Base-by-base conservation (phyloP, 2,113 vertebrate genomes). In the Porphyrio hochstetteri region DNA sequence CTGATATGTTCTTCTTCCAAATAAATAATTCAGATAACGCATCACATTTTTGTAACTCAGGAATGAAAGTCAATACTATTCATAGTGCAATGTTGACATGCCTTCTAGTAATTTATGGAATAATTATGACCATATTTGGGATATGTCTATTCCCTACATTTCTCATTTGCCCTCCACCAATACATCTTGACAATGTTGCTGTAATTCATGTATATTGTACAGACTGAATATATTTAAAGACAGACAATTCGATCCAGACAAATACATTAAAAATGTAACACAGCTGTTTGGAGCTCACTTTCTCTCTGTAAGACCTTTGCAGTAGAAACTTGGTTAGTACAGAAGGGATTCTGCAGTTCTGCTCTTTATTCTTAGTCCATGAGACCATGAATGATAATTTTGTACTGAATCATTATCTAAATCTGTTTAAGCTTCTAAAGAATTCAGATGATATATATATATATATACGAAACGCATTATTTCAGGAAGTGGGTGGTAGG, bases 61-160 rank as follows among this genome's bases (percentile, higher is more conserved):
- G 85, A 95, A 97, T 94, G 93, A 95, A 97, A 97, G 81, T 92
- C 92, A 88, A 59, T 95, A 93, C 83, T 91, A 79, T 93, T 95
- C 91, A 89, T 87, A 93, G 88, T 86, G 63, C 68, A n/a, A n/a
- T 86, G 92, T 88, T 88, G 90, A 90, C 90, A 93, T 95, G 88
- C 78, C 61, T 92, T 84, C 53, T 82, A 95, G 88, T 96, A 95
- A 96, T 97, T 95, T 95, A 92, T 95, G 61, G 90, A 96, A 95
- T 96, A 95, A 97, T 95, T 95, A 96, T 95, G 78, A 85, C 91
- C 88, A 56, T 95, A 96, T 94, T 82, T 93, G 77, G 91, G 56
- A 52, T 87, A 85, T 52, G 76, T 74, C 65, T 95, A 33, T 94
- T 97, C 72, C 64, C 78, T 94, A 82, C 64, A 59, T 88, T 97